Evolutionary conservation across 2,797 vertebrate species (phyloP).

Genomic region (Smutsia temminckii): DNA sequence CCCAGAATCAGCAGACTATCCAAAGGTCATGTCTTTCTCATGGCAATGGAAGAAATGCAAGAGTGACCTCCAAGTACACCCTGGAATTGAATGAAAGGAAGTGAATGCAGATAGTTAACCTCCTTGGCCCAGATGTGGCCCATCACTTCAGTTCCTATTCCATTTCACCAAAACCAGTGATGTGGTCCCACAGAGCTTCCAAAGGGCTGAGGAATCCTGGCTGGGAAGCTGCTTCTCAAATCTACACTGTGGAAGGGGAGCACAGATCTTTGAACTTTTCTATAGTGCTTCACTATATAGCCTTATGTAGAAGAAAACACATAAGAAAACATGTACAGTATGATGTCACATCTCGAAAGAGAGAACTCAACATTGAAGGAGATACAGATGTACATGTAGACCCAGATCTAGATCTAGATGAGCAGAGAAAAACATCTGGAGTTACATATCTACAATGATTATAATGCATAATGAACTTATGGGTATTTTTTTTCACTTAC

Average conservation of each 20-base stretch:
- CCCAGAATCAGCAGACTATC: not conserved
- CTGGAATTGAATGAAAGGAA: not conserved
- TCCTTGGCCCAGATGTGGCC: not conserved
- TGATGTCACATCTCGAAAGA: not conserved
- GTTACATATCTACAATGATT: not conserved
- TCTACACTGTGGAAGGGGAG: not conserved
- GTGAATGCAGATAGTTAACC: not conserved
- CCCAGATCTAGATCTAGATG: not conserved
- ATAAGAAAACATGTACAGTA: not conserved
- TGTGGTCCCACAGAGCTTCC: not conserved
- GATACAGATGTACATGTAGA: not conserved
- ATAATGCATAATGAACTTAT: not conserved
- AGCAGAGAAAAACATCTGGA: not conserved
- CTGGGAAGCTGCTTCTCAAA: not conserved
- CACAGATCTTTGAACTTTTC: not conserved
- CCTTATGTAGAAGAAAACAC: not conserved
- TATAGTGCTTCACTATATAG: not conserved
- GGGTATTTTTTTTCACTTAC: not conserved
- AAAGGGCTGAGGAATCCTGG: not conserved
- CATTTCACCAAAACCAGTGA: not conserved
- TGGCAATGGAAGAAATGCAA: not conserved
- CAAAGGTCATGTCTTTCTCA: not conserved
- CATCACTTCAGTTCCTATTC: not conserved
- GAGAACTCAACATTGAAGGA: not conserved
- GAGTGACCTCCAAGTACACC: not conserved